phyloP scores from a whole-genome alignment of 2,797 vertebrate genomes.

The Iguana delicatissima region DNA sequence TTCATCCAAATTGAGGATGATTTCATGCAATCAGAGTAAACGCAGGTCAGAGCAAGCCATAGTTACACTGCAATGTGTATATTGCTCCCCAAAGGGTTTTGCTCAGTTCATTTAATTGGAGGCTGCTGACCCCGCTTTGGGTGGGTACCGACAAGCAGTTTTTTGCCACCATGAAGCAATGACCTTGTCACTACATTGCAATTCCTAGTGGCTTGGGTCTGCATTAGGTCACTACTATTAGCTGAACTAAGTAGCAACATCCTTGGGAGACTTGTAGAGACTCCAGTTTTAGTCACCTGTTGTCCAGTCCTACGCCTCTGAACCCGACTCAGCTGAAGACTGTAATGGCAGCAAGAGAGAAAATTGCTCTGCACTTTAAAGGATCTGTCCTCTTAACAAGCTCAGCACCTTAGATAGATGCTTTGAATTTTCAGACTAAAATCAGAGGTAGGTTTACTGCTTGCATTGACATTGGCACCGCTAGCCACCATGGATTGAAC shows the following conservation, averaged over 20 bases:
- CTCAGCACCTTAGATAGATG: too few relatives aligned
- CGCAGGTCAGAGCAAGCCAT: background rate
- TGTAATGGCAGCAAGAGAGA: too few relatives aligned
- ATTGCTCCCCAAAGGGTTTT: background rate
- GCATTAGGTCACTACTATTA: background rate
- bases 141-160: background rate
- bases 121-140: background rate
- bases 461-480: too few relatives aligned
- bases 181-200: background rate
- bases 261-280: background rate
- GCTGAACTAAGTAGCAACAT: background rate
- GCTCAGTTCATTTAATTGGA: constrained; percentile 14
- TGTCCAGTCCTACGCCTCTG: background rate
- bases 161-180: background rate
- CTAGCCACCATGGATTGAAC: background rate
- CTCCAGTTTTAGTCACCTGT: background rate
- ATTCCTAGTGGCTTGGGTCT: background rate
- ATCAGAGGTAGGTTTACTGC: too few relatives aligned
- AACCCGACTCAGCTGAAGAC: too few relatives aligned
- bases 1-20: background rate
- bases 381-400: too few relatives aligned
- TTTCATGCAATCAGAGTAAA: background rate
- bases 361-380: too few relatives aligned
- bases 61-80: background rate
- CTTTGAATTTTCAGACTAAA: too few relatives aligned